A percentile compares a stretch with the other conserved stretches of the same genome.
Conservation (phyloP, 1,140 invertebrate species). For the Solenopsis invicta region DNA sequence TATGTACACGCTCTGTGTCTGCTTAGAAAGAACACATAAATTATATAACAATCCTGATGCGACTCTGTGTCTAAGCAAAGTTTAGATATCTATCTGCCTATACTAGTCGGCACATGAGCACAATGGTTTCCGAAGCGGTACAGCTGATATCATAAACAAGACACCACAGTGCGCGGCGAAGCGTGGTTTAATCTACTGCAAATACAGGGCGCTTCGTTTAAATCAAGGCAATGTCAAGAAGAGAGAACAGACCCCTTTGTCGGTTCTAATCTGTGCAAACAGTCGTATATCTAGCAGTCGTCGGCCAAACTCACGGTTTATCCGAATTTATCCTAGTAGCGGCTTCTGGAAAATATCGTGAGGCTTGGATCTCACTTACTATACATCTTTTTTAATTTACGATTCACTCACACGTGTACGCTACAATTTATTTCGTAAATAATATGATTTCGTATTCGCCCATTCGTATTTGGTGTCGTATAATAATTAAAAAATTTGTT, state of each 20-base stretch:
- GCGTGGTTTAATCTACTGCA: slow-evolving; percentile 80
- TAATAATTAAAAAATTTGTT: neutral
- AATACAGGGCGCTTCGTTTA: slow-evolving; percentile 79
- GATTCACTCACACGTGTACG: neutral
- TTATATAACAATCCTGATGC: neutral
- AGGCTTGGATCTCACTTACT: neutral
- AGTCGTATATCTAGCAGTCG: slow-evolving; percentile 74
- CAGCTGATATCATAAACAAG: slow-evolving; percentile 58
- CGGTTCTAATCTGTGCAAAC: slow-evolving; percentile 82
- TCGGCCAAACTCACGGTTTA: slow-evolving; percentile 61
- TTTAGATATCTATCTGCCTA: slow-evolving; percentile 24
- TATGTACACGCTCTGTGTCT: too few relatives aligned
- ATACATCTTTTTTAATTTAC: neutral
- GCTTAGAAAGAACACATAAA: neutral
- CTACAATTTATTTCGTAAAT: neutral
- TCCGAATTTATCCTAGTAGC: slow-evolving; percentile 66
- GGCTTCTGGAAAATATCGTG: slow-evolving; percentile 53
- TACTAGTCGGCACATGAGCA: slow-evolving; percentile 42
- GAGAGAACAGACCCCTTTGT: slow-evolving; percentile 80
- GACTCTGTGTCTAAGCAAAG: neutral
- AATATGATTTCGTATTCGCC: neutral
- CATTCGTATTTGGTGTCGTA: too few relatives aligned
- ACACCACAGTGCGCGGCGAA: slow-evolving; percentile 38
- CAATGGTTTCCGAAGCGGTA: slow-evolving; percentile 16
- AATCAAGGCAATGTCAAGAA: slow-evolving; percentile 75